Base-by-base conservation (phyloP, 2,888 invertebrate species). In the Ectropis crepuscularia region DNA sequence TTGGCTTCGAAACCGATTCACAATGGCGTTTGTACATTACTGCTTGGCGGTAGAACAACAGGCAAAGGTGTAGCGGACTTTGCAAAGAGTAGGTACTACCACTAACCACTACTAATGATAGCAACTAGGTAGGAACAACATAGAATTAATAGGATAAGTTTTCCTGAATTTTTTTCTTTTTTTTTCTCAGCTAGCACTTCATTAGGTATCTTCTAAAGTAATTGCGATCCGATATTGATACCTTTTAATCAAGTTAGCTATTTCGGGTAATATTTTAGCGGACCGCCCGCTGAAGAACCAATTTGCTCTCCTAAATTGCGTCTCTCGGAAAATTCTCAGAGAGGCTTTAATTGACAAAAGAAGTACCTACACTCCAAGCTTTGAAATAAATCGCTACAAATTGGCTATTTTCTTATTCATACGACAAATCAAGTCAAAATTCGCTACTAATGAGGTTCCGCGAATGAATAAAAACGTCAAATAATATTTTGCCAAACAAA, bases 311-410 rank as follows among this genome's bases (percentile, higher is more conserved):
- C 55, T 49, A 60, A 73, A 76, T 76, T 55, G 55, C 55, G 72
- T 72, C 69, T 72, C 73, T 72, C 65, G 60, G 62, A 71, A 72
- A 65, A 28, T 28, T 28, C 73, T 71, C 67, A 60, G 61, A 72
- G 72, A 64, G 71, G 62, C 66, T 65, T 75, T 75, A 76, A 80
- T 80, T 78, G 73, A 71, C 70, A 73, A 67, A 77, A 64, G 71
- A 61, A 54, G 74, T 73, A 71, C 67, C 58, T 66, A 65, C 65
- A 59, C 57, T 55, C 54, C 53, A 51, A 53, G 53, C 53, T 69
- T 62, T 63, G 49, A 57, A 55, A 61, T 47, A 37, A 48, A 62
- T 63, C 48, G 12, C 11, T 53, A 36, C 10, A 47, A 64, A 63
- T 61, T 42, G 38, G 16, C 39, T 11, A 36, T 38, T 55, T 63